phyloP scores from a whole-genome alignment of 2,797 vertebrate species.

The Setipinna tenuifilis region DNA sequence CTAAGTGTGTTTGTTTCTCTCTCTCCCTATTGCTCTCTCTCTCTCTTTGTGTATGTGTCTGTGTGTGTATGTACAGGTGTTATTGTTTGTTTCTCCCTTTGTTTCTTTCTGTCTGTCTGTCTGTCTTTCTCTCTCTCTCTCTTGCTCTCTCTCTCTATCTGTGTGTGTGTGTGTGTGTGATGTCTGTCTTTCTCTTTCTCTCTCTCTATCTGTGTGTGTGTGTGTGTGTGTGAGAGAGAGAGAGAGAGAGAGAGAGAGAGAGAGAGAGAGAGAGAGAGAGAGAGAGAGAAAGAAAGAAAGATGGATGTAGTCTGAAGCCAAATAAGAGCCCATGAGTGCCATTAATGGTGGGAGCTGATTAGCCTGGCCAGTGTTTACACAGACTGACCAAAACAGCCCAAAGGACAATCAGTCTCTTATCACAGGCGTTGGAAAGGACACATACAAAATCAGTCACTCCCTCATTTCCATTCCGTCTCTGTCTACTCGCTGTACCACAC shows the following conservation, averaged over 20 bases:
- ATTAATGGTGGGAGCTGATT: background rate
- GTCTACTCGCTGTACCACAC: background rate
- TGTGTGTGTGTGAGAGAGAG: background rate
- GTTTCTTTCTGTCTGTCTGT: too few relatives aligned
- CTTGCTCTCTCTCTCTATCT: too few relatives aligned
- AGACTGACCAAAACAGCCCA: background rate
- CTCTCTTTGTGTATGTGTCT: too few relatives aligned
- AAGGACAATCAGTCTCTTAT: constrained; percentile 20
- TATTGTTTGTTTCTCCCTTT: too few relatives aligned
- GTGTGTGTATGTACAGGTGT: too few relatives aligned
- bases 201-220: too few relatives aligned
- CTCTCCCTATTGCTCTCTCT: too few relatives aligned
- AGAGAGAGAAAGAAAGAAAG: background rate
- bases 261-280: background rate
- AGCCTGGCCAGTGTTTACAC: constrained; percentile 1
- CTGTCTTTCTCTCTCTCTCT: too few relatives aligned
- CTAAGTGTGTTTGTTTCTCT: too few relatives aligned
- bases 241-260: too few relatives aligned
- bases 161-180: too few relatives aligned
- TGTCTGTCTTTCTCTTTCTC: too few relatives aligned
- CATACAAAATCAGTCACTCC: background rate
- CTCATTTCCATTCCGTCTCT: background rate
- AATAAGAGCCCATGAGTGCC: background rate
- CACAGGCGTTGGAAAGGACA: background rate
- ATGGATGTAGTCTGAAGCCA: background rate